Evolutionary conservation across 2,113 vertebrate genomes (phyloP).

Genomic region (Charadrius vociferus): DNA sequence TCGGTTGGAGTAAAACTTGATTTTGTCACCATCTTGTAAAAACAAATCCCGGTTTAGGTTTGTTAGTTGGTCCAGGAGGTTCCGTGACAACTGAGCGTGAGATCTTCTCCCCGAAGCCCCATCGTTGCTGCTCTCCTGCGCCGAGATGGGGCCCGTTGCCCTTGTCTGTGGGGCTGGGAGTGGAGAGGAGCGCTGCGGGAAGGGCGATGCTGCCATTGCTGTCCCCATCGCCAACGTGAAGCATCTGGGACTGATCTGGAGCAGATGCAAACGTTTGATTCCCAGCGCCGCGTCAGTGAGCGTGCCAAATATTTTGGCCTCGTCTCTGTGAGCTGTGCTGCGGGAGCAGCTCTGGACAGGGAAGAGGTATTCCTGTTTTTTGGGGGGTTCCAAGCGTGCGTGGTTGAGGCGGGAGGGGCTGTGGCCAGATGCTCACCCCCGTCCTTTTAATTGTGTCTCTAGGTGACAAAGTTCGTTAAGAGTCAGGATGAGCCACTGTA

Average conservation of each 20-base stretch:
- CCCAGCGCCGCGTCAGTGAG: background rate
- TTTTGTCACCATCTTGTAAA: background rate
- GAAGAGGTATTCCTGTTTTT: background rate
- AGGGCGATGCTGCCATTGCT: background rate
- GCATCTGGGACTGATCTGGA: background rate
- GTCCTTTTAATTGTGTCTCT: background rate
- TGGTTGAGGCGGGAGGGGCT: background rate
- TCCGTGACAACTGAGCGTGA: background rate
- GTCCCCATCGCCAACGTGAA: background rate
- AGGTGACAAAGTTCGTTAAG: background rate
- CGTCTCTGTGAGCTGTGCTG: background rate
- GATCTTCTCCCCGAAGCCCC: background rate
- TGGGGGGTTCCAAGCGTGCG: accelerated
- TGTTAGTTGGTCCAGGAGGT: background rate
- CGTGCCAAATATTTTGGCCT: background rate
- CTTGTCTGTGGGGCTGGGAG: background rate
- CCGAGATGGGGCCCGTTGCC: accelerated
- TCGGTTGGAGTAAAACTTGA: background rate
- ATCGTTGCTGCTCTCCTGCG: background rate
- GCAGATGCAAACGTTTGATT: background rate
- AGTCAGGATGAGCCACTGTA: background rate
- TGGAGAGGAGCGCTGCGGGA: background rate
- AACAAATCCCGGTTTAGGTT: background rate
- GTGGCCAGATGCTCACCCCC: background rate
- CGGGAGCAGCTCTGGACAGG: background rate